Base-by-base conservation (phyloP, 2,113 vertebrate genomes). In the Dissostichus mawsoni region DNA sequence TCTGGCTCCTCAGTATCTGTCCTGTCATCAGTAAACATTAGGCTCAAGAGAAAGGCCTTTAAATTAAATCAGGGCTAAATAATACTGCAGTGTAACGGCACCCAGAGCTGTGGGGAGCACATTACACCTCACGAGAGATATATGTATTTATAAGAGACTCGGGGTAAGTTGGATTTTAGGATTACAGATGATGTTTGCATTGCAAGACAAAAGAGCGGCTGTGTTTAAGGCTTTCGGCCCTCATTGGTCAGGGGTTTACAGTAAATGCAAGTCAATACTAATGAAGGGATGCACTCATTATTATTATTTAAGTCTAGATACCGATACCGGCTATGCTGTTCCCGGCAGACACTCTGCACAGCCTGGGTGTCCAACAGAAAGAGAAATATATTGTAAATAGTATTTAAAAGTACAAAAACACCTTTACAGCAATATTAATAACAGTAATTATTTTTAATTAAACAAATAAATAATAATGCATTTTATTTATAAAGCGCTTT, bases 11-110 rank as follows among this genome's bases (percentile, higher is more conserved):
- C 68, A 80, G 81, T 85, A 76, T 87, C 80, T 78, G 62, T 62
- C 65, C 74, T 89, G 80, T 92, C 91, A 91, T 92, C 86, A 91
- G 89, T 92, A 82, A 85, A 72, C 81, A 92, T 92, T 94, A 92
- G 75, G 36, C 87, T 85, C 78, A 89, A 81, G 83, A 68, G 63
- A 84, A 83, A 83, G 66, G 65, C 80, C 53, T 85, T 70, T 47
- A 80, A 78, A 88, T 92, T 89, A 68, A 76, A 90, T 92, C 51
- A 85, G 75, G 66, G 75, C 90, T 88, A 88, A 89, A 91, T 87
- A 88, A 91, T 80, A 75, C 77, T 85, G 75, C 77, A 10, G 79
- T 61, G 76, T 86, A 89, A 87, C 79, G 68, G 87, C 80, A 90
- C 76, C 45, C 80, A 48, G 59, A 87, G 64, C 81, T 81, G 84